These are phyloP conservation scores for Serinus canaria DNA, from an alignment of 2,113 vertebrate species.

Conservation along the genomic window DNA sequence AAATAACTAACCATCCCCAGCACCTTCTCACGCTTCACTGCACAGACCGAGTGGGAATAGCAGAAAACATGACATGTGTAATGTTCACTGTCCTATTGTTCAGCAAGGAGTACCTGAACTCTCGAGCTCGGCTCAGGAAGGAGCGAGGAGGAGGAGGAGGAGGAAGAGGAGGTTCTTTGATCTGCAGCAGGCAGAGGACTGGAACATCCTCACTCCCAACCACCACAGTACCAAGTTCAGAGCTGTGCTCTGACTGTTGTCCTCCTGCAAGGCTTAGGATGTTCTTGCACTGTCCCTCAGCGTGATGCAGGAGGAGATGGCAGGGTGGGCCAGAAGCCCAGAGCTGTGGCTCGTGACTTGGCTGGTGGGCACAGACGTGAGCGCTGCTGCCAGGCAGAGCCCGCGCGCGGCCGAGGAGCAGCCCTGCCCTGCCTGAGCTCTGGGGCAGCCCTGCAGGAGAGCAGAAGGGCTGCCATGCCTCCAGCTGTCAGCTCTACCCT, in stretches of 20 bases:
- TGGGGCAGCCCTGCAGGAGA: background rate
- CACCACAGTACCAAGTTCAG: background rate
- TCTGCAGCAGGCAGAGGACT: background rate
- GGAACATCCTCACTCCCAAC: background rate
- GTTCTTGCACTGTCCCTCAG: background rate
- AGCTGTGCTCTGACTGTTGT: background rate
- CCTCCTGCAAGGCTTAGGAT: background rate
- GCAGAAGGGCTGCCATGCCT: background rate
- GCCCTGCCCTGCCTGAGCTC: background rate
- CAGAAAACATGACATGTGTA: background rate
- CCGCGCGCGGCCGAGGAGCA: background rate
- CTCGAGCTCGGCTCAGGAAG: background rate
- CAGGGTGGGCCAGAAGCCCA: background rate
- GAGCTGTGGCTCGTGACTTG: background rate
- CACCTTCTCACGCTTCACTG: background rate
- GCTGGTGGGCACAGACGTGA: fast-evolving
- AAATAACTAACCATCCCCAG: background rate
- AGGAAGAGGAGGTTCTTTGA: background rate
- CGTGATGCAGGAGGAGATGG: background rate
- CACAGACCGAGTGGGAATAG: background rate
- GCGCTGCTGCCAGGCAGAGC: background rate
- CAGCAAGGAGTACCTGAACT: background rate
- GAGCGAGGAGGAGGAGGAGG: background rate
- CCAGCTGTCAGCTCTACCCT: background rate
- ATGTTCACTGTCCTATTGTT: background rate